Evolutionary conservation across 2,797 vertebrate genomes (phyloP).

Genomic region (Avahi laniger): DNA sequence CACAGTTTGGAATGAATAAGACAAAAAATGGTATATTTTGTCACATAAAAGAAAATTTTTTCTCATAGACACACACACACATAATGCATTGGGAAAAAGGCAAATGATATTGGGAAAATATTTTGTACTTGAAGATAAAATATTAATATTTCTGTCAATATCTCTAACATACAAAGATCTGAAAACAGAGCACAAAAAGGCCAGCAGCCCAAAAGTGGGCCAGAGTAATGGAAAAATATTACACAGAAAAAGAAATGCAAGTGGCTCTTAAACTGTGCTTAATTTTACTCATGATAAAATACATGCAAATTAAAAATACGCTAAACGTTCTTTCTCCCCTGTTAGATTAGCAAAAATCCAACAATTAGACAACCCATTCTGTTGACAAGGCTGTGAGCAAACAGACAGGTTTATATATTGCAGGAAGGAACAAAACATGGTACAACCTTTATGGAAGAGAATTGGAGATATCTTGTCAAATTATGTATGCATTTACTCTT

Average conservation of each 20-base stretch:
- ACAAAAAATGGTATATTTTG: not conserved
- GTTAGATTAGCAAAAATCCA: not conserved
- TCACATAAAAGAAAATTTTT: not conserved
- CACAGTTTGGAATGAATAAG: not conserved
- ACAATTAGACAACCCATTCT: not conserved
- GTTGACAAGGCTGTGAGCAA: not conserved
- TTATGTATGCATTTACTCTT: not conserved
- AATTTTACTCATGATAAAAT: conserved; percentile 37
- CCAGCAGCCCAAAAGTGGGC: not conserved
- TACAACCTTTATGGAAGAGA: not conserved
- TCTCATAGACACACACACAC: not conserved
- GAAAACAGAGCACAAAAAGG: not conserved
- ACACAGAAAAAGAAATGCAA: not conserved
- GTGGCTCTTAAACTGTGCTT: not conserved
- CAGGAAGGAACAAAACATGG: not conserved
- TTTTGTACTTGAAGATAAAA: conserved; percentile 14
- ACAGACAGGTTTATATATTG: not conserved
- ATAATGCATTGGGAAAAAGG: not conserved
- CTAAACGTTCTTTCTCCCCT: not conserved
- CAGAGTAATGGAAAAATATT: not conserved
- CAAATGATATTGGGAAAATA: not conserved
- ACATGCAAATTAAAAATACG: not conserved
- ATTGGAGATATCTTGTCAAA: conserved; percentile 4
- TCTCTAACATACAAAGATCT: not conserved
- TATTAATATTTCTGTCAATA: not conserved